phyloP scores from a whole-genome alignment of 1,140 invertebrate species.

The Theocolax elegans region DNA sequence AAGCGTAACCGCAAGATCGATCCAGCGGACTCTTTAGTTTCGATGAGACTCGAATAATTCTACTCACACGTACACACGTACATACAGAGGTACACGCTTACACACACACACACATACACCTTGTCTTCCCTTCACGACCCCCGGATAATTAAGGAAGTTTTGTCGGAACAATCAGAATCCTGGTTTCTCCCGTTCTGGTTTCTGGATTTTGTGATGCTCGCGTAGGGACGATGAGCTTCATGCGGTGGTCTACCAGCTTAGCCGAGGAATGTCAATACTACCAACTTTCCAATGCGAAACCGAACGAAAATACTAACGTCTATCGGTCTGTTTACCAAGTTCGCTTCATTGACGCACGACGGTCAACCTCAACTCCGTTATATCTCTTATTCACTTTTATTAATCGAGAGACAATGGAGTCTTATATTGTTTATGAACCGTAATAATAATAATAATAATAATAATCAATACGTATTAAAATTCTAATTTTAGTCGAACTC shows the following conservation, averaged over 20 bases:
- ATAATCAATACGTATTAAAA: too few species aligned
- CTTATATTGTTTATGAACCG: too few species aligned
- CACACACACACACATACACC: constrained; percentile 3
- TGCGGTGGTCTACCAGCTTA: constrained; percentile 28
- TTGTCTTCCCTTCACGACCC: neutral
- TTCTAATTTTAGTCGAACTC: too few species aligned
- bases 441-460: too few species aligned
- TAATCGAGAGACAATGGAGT: too few species aligned
- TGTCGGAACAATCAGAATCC: constrained; percentile 58
- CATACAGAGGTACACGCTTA: too few species aligned
- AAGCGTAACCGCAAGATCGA: constrained; percentile 2
- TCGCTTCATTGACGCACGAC: neutral
- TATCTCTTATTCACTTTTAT: too few species aligned
- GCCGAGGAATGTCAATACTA: constrained; percentile 50
- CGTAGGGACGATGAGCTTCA: constrained; percentile 6
- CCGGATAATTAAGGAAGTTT: constrained; percentile 66
- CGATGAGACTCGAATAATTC: constrained; percentile 37
- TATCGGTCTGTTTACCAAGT: constrained; percentile 19
- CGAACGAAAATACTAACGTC: constrained; percentile 19
- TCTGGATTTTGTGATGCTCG: constrained; percentile 43
- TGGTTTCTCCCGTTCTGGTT: constrained; percentile 46
- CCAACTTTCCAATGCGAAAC: constrained; percentile 31
- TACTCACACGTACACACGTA: neutral
- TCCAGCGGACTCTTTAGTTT: constrained; percentile 18
- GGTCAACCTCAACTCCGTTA: too few species aligned